phyloP scores from a whole-genome alignment of 2,888 invertebrate species.

The Drosophila limbata region DNA sequence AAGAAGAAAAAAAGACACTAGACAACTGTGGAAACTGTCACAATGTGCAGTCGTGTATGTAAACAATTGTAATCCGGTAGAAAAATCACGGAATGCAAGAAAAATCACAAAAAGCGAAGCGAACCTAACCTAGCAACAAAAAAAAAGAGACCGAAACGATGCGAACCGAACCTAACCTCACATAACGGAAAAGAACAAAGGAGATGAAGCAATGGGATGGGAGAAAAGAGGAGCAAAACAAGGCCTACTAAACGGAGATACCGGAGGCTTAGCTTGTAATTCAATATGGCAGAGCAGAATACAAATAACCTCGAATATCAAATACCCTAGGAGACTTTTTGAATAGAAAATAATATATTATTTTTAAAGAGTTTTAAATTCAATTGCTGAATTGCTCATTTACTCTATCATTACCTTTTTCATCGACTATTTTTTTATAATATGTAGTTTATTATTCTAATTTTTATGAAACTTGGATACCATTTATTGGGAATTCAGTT shows the following conservation, averaged over 20 bases:
- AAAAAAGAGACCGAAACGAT: not conserved
- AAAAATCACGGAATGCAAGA: constrained; percentile 66
- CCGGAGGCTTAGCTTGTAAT: constrained; percentile 31
- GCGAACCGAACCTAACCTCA: constrained; percentile 7
- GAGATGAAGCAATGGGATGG: not conserved
- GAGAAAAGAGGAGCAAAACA: not conserved
- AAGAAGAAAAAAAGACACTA: constrained; percentile 13
- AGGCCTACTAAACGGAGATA: constrained; percentile 12
- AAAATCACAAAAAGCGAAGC: constrained; percentile 34
- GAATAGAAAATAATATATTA: too few species aligned
- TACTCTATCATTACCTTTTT: too few species aligned
- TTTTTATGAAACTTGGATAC: too few species aligned
- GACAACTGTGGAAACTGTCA: constrained; percentile 69
- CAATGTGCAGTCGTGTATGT: constrained; percentile 79
- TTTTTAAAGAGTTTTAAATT: too few species aligned
- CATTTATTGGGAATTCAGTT: too few species aligned
- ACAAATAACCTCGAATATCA: not conserved
- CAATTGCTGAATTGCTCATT: too few species aligned
- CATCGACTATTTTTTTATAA: too few species aligned
- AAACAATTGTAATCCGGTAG: constrained; percentile 80
- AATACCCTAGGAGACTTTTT: not conserved
- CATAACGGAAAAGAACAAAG: constrained; percentile 3
- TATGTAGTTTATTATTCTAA: too few species aligned
- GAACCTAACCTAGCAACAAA: constrained; percentile 38
- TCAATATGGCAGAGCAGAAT: constrained; percentile 25